Conservation (phyloP, 2,888 invertebrate genomes). For the Digitonthophagus gazella region DNA sequence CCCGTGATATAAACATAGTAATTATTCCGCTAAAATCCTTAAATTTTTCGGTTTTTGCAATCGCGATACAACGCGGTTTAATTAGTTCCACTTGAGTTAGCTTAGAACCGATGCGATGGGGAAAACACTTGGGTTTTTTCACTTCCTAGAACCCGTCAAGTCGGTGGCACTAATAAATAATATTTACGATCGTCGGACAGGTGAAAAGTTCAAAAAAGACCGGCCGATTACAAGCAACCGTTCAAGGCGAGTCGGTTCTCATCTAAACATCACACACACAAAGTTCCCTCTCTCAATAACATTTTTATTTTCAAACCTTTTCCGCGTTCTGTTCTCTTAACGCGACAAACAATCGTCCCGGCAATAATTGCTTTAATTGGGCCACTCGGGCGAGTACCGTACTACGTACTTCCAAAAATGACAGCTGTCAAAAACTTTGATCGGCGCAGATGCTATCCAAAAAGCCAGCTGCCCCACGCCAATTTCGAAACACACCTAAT, state of each 20-base stretch:
- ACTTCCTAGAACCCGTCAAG: constrained; percentile 1
- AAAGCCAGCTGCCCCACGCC: neutral
- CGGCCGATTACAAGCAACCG: neutral
- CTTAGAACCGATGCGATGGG: neutral
- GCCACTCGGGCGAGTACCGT: neutral
- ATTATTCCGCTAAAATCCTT: neutral
- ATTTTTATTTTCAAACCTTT: neutral
- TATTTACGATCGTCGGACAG: constrained; percentile 8
- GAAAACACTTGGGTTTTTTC: constrained; percentile 4
- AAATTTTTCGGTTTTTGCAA: neutral
- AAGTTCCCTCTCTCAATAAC: neutral
- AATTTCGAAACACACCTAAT: no score
- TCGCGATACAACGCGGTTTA: neutral
- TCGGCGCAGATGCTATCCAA: neutral
- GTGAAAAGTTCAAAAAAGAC: constrained; percentile 14
- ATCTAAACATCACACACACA: neutral
- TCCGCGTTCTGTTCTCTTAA: no score
- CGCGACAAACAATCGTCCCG: neutral
- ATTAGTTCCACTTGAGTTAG: neutral
- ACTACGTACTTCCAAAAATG: neutral
- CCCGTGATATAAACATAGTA: neutral
- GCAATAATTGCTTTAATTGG: neutral
- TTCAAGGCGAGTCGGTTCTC: constrained; percentile 11
- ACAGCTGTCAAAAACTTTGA: neutral
- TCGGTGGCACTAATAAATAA: constrained; percentile 9